phyloP scores from a whole-genome alignment of 2,113 vertebrate species.

The Grammomys dolichurus region DNA sequence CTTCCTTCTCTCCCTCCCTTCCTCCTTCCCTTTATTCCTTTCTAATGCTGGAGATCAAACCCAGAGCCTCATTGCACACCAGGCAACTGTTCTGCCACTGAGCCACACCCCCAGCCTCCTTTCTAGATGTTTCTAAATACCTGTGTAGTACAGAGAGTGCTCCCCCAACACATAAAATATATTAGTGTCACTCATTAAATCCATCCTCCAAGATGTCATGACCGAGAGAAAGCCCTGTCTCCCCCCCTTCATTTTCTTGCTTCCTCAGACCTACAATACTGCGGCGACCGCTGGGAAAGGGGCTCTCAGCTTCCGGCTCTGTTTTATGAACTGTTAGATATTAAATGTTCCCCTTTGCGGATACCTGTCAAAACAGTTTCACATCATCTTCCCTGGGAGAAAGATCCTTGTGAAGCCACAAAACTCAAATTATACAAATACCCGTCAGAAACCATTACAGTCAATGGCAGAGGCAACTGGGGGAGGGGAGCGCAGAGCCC shows the following conservation, averaged over 20 bases:
- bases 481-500: background rate
- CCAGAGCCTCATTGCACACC: background rate
- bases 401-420: conserved; percentile 83
- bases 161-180: fast-evolving
- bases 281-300: conserved; percentile 81
- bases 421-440: conserved; percentile 87
- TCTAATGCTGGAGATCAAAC: background rate
- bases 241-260: background rate
- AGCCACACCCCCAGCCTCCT: background rate
- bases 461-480: conserved; percentile 55
- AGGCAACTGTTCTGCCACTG: background rate
- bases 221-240: conserved; percentile 25
- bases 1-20: fast-evolving
- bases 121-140: background rate
- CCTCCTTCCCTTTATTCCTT: background rate
- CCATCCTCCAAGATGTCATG: background rate
- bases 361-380: conserved; percentile 90
- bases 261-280: conserved; percentile 65
- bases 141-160: too few relatives aligned
- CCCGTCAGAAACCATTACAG: conserved; percentile 85
- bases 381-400: conserved; percentile 79
- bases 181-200: fast-evolving
- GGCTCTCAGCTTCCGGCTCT: conserved; percentile 76
- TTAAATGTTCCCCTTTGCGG: conserved; percentile 86
- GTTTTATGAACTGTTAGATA: conserved; percentile 85